These are phyloP conservation scores for Atrina japonica DNA, from an alignment of 2,888 invertebrate genomes.

Conservation along the genomic window DNA sequence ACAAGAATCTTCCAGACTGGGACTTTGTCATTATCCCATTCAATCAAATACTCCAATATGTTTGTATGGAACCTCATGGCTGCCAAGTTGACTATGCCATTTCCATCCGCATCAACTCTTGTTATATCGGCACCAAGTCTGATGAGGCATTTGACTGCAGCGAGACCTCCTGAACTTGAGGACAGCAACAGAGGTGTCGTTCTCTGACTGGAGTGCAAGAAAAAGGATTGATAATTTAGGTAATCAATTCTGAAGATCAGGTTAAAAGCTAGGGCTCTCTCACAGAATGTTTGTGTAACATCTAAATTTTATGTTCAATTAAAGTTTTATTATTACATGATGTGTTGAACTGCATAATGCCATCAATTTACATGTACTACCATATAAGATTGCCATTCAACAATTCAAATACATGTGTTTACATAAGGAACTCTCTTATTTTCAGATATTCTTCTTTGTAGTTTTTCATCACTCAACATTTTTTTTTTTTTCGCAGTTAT, in stretches of 20 bases:
- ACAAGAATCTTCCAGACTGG: conserved; percentile 79
- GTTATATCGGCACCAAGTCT: conserved; percentile 73
- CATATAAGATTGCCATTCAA: too few relatives aligned
- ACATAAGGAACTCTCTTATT: too few relatives aligned
- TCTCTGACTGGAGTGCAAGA: conserved; percentile 59
- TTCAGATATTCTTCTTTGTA: too few relatives aligned
- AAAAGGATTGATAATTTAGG: too few relatives aligned
- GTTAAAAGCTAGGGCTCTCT: not conserved
- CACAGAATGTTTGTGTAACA: not conserved
- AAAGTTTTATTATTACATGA: too few relatives aligned
- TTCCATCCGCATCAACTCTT: conserved; percentile 69
- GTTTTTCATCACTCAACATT: too few relatives aligned
- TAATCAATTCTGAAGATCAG: too few relatives aligned
- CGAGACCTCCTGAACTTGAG: conserved; percentile 78
- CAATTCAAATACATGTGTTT: too few relatives aligned
- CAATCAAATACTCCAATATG: conserved; percentile 79
- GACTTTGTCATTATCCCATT: conserved; percentile 73
- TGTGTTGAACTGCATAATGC: too few relatives aligned
- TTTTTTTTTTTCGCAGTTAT: too few relatives aligned
- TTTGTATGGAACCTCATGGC: conserved; percentile 79
- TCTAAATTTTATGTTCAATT: too few relatives aligned
- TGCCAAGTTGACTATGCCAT: conserved; percentile 78
- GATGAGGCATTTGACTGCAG: conserved; percentile 77
- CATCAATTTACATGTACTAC: too few relatives aligned
- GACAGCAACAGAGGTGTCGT: conserved; percentile 79